Base-by-base conservation (phyloP, 2,797 vertebrate genomes). In the Sebastes cheni region DNA sequence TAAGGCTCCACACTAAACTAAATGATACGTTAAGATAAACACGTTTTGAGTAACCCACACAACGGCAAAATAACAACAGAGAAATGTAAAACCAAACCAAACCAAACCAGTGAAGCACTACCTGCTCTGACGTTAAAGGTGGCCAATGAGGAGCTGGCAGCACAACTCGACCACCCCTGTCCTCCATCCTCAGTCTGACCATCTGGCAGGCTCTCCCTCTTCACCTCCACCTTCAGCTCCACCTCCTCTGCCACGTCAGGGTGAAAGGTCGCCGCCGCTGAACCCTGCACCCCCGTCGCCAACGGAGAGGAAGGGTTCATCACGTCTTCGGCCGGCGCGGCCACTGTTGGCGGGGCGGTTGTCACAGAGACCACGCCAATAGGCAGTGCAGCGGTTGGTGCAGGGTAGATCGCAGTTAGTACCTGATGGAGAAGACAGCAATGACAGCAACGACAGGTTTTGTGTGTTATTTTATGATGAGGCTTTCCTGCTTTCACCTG, bases 341-440 rank as follows among this genome's bases (percentile, higher is more conserved):
- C 94, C 75, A 95, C 79, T 3, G 93, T 90, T 1, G 96, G 92
- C 0, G 93, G 82, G 18, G 93, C 61, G 0, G 96, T 89, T 5
- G 96, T 91, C 78, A 96, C 77, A 1, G 97, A 91, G 85, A 94
- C 92, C 79, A 95, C 81, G 6, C 93, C 88, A 5, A 96, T 87
- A 1, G 95, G 89, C 67, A 96, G 89, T 2, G 95, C 92, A 50
- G 94, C 90, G 3, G 88, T 92, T 9, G 94, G 92, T 39, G 96
- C 88, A 7, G 97, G 96, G 89, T 97, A 97, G 87, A 98, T 96
- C 23, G 97, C 95, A 3, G 97, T 96, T 68, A 97, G 92, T 60
- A 97, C 94, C 60, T 95, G 83, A 62, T 8, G 73, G 8, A 39
- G 46, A 12, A 55, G 36, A 60, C 1, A 10, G 42, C 4, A 58